Evolutionary conservation across 2,113 vertebrate genomes (phyloP), one percentile per base, ranked within the genome.

Genomic region (Pygoscelis antarcticus): DNA sequence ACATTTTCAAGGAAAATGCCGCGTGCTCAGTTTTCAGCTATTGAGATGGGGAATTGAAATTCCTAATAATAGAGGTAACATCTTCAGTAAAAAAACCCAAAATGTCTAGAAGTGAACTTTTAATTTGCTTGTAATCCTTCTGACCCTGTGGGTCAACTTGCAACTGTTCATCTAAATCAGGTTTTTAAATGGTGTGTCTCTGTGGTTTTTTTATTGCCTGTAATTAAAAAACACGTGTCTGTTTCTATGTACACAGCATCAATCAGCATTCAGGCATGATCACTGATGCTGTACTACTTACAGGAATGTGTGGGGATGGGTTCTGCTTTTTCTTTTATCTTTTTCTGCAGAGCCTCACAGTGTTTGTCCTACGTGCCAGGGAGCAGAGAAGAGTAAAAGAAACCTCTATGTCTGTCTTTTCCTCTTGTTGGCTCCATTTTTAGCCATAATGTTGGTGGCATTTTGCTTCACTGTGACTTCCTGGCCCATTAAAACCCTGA

Each of bases 381-480:
- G 20, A 47, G 13, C 38, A 64, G 77, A 78, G 65, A 89, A 78
- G 71, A 47, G 90, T 62, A 47, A 77, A 83, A 91, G 84, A 65
- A 80, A 68, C 23, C 18, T 89, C 30, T 47, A 0, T 32, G n/a
- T 70, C 69, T 78, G 18, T 66, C 40, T 81, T 44, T 86, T 64
- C n/a, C 42, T 88, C 52, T 34, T 62, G 25, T 78, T 76, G 75
- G 21, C 82, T 90, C 54, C 6, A 5, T 5, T 94, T 93, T 93
- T 42, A 86, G 64, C 71, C 52, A 25, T 94, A 69, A 36, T 71
- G 83, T 77, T 83, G 76, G 75, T 95, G 81, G 88, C 69, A 64
- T 92, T 91, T 65, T 94, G 87, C 86, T 89, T 80, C 58, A 2
- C 61, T 62, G 51, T 78, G 92, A 85, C 95, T 98, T 96, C 96